Evolutionary conservation across 2,113 vertebrate genomes (phyloP).

Genomic region (Porphyrio hochstetteri): DNA sequence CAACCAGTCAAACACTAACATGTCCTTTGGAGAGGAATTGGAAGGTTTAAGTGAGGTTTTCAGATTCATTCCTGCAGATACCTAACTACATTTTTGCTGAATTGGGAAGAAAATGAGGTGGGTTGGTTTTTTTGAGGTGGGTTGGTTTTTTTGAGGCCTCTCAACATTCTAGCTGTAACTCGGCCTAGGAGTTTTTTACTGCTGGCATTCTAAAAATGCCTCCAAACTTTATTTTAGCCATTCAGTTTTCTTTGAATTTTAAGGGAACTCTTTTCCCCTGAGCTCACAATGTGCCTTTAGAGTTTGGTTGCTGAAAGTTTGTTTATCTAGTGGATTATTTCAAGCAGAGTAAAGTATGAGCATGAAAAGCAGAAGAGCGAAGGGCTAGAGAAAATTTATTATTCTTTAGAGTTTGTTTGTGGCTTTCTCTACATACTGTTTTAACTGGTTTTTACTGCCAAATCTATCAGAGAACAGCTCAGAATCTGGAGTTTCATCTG

Average conservation of each 20-base stretch:
- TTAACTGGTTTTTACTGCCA: neutral
- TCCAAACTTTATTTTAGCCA: constrained; percentile 15
- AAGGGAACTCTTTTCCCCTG: neutral
- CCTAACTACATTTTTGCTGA: neutral
- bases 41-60: neutral
- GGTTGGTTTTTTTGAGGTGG: neutral
- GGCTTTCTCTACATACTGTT: neutral
- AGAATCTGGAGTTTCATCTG: neutral
- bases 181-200: neutral
- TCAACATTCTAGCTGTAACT: neutral
- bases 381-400: neutral
- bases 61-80: neutral
- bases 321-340: neutral
- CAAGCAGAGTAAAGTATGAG: neutral
- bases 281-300: neutral
- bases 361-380: neutral
- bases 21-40: neutral
- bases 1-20: neutral
- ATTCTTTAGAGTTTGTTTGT: neutral
- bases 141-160: neutral
- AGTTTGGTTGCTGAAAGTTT: neutral
- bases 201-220: neutral
- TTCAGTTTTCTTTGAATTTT: neutral
- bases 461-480: neutral
- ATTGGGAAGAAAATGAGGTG: neutral